Evolutionary conservation across 2,113 vertebrate species (phyloP).

Genomic region (Vulpes lagopus): DNA sequence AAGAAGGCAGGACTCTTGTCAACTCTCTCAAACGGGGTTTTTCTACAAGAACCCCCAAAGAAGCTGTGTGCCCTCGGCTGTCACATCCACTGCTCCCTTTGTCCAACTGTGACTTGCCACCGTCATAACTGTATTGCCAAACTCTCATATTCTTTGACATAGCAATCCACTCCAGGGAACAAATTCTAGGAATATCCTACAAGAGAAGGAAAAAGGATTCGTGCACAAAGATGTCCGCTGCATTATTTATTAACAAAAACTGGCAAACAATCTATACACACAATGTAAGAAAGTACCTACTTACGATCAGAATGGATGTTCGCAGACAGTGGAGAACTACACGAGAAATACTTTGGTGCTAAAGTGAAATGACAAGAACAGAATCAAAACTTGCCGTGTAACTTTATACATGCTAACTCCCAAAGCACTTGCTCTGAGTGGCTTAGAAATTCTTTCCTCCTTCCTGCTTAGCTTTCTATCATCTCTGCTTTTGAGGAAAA

Average conservation of each 20-base stretch:
- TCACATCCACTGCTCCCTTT: not conserved
- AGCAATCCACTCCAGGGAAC: not conserved
- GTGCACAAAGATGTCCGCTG: not conserved
- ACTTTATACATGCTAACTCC: not conserved
- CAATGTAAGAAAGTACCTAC: not conserved
- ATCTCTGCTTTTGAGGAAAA: not conserved
- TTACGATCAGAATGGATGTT: not conserved
- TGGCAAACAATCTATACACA: not conserved
- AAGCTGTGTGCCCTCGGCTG: not conserved
- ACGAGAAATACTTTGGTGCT: not conserved
- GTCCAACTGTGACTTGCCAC: not conserved
- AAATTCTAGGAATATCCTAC: not conserved
- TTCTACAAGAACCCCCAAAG: not conserved
- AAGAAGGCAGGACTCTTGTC: not conserved
- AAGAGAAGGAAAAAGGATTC: not conserved
- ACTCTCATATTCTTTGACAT: not conserved
- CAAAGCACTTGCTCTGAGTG: not conserved
- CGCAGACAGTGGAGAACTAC: not conserved
- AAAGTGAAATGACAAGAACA: not conserved
- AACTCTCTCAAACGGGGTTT: not conserved
- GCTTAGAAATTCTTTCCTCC: not conserved
- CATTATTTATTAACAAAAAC: not conserved
- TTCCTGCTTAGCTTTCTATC: not conserved
- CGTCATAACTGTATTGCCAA: not conserved
- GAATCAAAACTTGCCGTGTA: not conserved